phyloP scores from a whole-genome alignment of 2,113 vertebrate genomes.

The Callaeas wilsoni region DNA sequence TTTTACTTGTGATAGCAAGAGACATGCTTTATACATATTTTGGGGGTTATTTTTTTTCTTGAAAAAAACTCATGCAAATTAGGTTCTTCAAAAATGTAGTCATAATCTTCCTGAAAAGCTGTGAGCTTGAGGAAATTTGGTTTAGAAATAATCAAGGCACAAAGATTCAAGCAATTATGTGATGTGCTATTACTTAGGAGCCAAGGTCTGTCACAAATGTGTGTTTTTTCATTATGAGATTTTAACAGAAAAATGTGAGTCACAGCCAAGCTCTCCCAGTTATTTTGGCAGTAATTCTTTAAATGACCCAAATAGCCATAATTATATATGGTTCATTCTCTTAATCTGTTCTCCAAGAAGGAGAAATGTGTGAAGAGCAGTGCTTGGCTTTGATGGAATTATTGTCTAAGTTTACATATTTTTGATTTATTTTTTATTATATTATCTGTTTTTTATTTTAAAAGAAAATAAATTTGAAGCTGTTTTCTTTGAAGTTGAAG shows the following conservation, averaged over 20 bases:
- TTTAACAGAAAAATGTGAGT: constrained; percentile 28
- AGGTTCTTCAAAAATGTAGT: neutral
- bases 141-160: neutral
- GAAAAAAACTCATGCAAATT: neutral
- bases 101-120: neutral
- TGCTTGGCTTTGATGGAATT: neutral
- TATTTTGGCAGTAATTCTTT: constrained; percentile 25
- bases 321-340: neutral
- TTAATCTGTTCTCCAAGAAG: neutral
- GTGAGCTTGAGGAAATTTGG: neutral
- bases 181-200: neutral
- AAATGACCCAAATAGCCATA: neutral
- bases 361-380: neutral
- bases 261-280: neutral
- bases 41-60: neutral
- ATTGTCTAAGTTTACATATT: neutral
- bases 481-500: neutral
- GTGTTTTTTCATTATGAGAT: neutral
- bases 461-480: neutral
- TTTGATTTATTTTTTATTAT: neutral
- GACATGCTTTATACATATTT: neutral
- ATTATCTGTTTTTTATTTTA: neutral
- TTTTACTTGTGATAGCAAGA: neutral
- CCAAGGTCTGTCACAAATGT: neutral
- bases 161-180: neutral